Conservation (phyloP, 2,888 invertebrate species). For the Brenthis hecate region DNA sequence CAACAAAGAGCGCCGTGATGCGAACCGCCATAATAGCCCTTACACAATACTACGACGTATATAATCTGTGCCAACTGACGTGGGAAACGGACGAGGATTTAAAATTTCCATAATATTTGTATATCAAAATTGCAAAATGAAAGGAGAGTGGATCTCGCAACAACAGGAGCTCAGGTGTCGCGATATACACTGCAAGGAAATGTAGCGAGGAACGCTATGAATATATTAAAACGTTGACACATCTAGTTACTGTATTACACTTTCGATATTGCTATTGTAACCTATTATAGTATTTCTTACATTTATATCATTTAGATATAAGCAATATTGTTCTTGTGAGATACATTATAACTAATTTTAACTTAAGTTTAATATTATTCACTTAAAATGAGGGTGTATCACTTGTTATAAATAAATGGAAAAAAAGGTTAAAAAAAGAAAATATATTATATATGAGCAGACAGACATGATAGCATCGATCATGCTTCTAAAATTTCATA, state of each 20-base stretch:
- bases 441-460: not conserved
- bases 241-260: not conserved
- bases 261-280: not conserved
- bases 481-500: not conserved
- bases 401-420: too few relatives aligned
- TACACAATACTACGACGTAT: slow-evolving; percentile 60
- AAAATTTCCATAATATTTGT: slow-evolving; percentile 74
- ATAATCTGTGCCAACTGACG: slow-evolving; percentile 65
- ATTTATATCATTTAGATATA: too few relatives aligned
- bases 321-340: not conserved
- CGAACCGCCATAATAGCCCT: slow-evolving; percentile 54
- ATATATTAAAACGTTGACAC: slow-evolving; percentile 10
- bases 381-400: too few relatives aligned
- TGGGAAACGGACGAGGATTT: slow-evolving; percentile 67
- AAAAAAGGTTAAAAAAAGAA: too few relatives aligned
- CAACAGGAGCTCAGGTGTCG: slow-evolving; percentile 23
- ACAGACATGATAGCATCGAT: not conserved
- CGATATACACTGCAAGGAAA: slow-evolving; percentile 22
- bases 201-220: slow-evolving; percentile 1
- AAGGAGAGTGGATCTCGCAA: slow-evolving; percentile 44
- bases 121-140: slow-evolving; percentile 61
- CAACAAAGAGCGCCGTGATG: slow-evolving; percentile 54
- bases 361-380: too few relatives aligned
- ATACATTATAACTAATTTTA: too few relatives aligned
- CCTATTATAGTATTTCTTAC: not conserved